Evolutionary conservation across 1,140 invertebrate genomes (phyloP).

Genomic region (Aethina tumida): DNA sequence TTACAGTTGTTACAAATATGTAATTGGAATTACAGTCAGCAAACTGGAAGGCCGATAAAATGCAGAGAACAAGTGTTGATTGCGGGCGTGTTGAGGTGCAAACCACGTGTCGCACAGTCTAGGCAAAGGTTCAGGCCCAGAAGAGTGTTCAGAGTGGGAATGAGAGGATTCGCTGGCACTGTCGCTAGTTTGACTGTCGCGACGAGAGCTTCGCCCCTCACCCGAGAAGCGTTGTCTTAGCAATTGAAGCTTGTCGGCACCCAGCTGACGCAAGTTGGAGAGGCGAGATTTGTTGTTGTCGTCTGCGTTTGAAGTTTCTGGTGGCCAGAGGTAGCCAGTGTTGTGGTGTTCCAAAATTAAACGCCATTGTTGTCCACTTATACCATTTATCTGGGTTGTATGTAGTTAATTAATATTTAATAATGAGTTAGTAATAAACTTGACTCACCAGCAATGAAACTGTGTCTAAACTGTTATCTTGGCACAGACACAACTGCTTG

Average conservation of each 20-base stretch:
- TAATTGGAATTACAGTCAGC: conserved; percentile 36
- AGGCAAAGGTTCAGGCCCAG: conserved; percentile 31
- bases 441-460: conserved; percentile 54
- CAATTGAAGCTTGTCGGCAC: conserved; percentile 53
- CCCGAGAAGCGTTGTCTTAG: conserved; percentile 51
- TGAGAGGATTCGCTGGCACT: conserved; percentile 29
- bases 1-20: conserved; percentile 3
- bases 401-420: conserved; percentile 10
- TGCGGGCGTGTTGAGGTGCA: conserved; percentile 39
- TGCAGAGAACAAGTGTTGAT: conserved; percentile 41
- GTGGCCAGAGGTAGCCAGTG: conserved; percentile 47
- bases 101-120: conserved; percentile 38
- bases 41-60: conserved; percentile 40
- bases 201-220: conserved; percentile 30
- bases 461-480: conserved; percentile 55
- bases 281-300: conserved; percentile 41
- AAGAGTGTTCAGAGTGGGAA: conserved; percentile 24
- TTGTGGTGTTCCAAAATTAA: conserved; percentile 52
- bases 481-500: conserved; percentile 50
- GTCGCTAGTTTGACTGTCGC: conserved; percentile 30
- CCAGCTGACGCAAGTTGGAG: conserved; percentile 52
- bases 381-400: conserved; percentile 51
- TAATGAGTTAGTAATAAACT: conserved; percentile 4
- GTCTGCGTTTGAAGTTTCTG: conserved; percentile 34
- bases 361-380: conserved; percentile 51